Evolutionary conservation across 2,113 vertebrate species (phyloP), one percentile per base, ranked within the genome.

Genomic region (Dromiciops gliroides): DNA sequence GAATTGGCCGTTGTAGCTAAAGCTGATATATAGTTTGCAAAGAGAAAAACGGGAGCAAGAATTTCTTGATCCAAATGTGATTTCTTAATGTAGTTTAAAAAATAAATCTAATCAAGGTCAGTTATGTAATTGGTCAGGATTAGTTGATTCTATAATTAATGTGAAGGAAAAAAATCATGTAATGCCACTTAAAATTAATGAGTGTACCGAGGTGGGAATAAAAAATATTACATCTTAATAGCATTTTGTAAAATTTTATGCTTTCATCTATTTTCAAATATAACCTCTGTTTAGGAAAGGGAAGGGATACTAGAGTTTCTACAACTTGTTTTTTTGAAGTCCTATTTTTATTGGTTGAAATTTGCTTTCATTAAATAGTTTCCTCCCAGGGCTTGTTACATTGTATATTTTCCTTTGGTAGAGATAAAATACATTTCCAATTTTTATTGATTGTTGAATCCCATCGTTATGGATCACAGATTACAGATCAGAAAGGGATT

Each of bases 1-100:
- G n/a, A 44, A 19, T 91, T 94, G 91, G 67, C 50, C 83, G 26
- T 88, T 95, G 16, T 90, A 75, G 95, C 51, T 95, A 94, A 95
- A 93, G 37, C 75, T 90, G 26, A 23, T 48, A 90, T 3, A 37
- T 9, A 92, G 67, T 92, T 94, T 83, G 37, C 22, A 52, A 49
- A 90, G 92, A n/a, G 16, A 44, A 50, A 88, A n/a, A 95, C 44
- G 5, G 19, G 50, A 91, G 51, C n/a, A 90, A 51, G n/a, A 10
- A 10, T 50, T 48, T 8, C 47, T 56, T 44, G 28, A 3, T 8
- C 2, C 25, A 53, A 6, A 47, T 47, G 2, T 31, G 3, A 25
- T 48, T 56, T 75, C 94, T 89, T 51, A 89, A 89, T 95, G 67
- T 93, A 44, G 19, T 44, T 44, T 23, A 93, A 93, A 95, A 90